Percentiles rank a stretch among this genome's conserved stretches.
phyloP scores from a whole-genome alignment of 30 jellyfish, hydroid and myxozoan genomes.

The Hydractinia echinata region DNA sequence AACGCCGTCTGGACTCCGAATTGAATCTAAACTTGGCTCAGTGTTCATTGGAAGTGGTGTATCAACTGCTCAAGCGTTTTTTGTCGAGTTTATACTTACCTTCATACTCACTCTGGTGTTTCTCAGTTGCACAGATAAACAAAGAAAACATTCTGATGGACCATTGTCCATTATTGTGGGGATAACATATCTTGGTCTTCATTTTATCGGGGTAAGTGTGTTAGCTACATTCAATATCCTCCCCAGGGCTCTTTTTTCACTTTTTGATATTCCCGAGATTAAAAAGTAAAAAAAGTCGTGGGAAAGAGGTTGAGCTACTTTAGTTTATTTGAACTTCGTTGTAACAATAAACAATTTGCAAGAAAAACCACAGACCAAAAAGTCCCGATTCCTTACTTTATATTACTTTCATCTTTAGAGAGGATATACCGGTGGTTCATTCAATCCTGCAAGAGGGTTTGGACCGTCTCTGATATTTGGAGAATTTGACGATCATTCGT shows the following conservation, averaged over 20 bases:
- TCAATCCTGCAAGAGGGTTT: constrained; percentile 7
- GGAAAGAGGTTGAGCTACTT: no score
- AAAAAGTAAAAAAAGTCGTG: no score
- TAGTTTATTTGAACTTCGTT: no score
- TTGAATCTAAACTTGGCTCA: background rate
- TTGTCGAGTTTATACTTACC: background rate
- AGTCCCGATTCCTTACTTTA: no score
- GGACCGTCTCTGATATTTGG: constrained; percentile 1
- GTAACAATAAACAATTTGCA: no score
- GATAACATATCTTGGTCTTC: background rate
- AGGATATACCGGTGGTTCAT: constrained; percentile 10
- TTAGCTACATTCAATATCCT: background rate
- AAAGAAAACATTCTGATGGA: background rate
- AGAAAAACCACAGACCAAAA: no score
- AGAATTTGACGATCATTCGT: background rate
- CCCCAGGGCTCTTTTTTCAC: no score
- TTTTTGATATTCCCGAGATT: no score
- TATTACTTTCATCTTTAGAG: background rate
- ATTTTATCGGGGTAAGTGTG: constrained; percentile 10
- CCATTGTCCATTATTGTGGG: background rate
- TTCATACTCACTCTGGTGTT: background rate
- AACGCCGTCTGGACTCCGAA: background rate
- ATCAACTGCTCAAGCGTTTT: background rate
- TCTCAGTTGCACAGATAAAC: constrained; percentile 3
- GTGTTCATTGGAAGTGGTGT: background rate